phyloP scores from a whole-genome alignment of 2,797 vertebrate genomes.

The Lagodon rhomboides region DNA sequence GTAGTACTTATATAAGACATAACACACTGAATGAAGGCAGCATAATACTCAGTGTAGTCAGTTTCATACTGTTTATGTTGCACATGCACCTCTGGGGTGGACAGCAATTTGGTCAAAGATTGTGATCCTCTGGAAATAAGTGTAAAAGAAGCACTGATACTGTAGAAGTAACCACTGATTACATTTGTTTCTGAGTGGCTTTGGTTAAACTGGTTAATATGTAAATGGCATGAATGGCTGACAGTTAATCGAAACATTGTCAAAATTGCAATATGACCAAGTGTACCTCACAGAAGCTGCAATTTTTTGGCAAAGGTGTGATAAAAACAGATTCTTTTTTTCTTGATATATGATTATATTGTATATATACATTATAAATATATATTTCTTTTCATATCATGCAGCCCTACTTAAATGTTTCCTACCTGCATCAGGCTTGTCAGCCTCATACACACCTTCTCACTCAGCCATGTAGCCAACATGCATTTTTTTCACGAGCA shows the following conservation, averaged over 20 bases:
- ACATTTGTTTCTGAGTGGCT: not conserved
- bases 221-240: not conserved
- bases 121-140: slow-evolving; percentile 17
- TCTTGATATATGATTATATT: too few species aligned
- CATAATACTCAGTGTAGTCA: slow-evolving; percentile 16
- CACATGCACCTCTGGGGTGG: not conserved
- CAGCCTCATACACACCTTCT: not conserved
- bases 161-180: not conserved
- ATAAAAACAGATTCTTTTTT: too few species aligned
- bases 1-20: slow-evolving; percentile 17
- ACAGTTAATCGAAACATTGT: too few species aligned
- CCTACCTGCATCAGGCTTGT: slow-evolving; percentile 6
- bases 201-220: slow-evolving; percentile 5
- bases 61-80: not conserved
- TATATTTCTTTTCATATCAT: too few species aligned
- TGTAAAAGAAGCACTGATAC: not conserved
- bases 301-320: too few species aligned
- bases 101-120: slow-evolving; percentile 22
- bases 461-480: not conserved
- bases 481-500: slow-evolving; percentile 2
- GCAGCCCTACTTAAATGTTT: not conserved
- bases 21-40: slow-evolving; percentile 11
- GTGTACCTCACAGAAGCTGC: too few species aligned
- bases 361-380: too few species aligned
- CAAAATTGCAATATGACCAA: too few species aligned